These are phyloP conservation scores for Philotrypesis tridentata DNA, from an alignment of 1,140 invertebrate genomes.

Conservation along the genomic window DNA sequence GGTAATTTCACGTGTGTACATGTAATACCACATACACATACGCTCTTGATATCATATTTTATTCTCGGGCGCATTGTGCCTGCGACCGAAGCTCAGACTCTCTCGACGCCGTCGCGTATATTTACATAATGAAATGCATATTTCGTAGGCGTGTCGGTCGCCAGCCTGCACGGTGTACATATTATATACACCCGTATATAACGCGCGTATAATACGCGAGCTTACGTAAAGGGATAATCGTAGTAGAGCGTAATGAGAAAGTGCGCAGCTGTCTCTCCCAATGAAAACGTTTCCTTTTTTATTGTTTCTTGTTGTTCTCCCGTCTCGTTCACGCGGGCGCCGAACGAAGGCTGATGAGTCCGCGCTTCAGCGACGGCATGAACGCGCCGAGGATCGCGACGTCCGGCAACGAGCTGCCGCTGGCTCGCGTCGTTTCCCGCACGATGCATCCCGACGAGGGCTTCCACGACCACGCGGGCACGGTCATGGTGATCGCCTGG, in stretches of 20 bases:
- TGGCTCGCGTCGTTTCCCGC: slow-evolving; percentile 88
- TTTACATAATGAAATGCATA: slow-evolving; percentile 4
- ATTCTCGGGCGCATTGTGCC: neutral
- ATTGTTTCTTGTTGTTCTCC: no score
- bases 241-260: no score
- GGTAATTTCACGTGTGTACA: neutral
- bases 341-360: slow-evolving; percentile 84
- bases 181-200: no score
- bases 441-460: slow-evolving; percentile 94
- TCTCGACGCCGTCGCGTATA: no score
- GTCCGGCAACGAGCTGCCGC: slow-evolving; percentile 83
- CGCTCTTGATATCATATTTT: slow-evolving; percentile 22
- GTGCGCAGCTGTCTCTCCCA: neutral
- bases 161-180: no score
- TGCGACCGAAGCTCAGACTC: neutral
- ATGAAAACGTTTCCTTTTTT: no score
- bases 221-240: no score
- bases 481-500: slow-evolving; percentile 94
- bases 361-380: slow-evolving; percentile 87
- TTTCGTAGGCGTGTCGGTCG: no score
- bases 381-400: slow-evolving; percentile 85
- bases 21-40: no score
- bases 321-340: no score
- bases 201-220: no score
- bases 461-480: slow-evolving; percentile 94